Percentiles rank a stretch among this genome's conserved stretches.
phyloP scores from a whole-genome alignment of 2,888 invertebrate species.

The Hedychridium roseum region DNA sequence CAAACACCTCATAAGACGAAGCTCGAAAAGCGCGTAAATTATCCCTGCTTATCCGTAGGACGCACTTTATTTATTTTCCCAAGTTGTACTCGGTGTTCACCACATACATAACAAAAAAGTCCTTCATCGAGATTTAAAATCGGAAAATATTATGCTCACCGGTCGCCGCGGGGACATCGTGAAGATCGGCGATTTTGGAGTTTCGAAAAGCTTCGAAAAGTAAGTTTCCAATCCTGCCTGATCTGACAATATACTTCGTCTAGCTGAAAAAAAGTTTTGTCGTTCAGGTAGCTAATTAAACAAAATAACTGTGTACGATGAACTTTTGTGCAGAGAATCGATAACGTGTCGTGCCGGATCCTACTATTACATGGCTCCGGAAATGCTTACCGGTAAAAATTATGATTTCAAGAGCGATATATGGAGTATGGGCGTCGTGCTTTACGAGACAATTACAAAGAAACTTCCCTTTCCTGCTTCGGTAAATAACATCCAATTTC shows the following conservation, averaged over 20 bases:
- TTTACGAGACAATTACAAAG: constrained; percentile 74
- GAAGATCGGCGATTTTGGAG: constrained; percentile 87
- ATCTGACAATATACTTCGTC: constrained; percentile 5
- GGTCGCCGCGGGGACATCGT: constrained; percentile 74
- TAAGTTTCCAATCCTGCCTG: constrained; percentile 24
- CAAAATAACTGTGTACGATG: too few relatives aligned
- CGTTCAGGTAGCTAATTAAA: too few relatives aligned
- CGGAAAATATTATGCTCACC: constrained; percentile 82
- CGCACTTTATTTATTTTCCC: constrained; percentile 50
- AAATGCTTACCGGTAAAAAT: constrained; percentile 78
- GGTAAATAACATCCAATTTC: constrained; percentile 26
- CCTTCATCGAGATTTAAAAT: constrained; percentile 84
- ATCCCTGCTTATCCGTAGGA: constrained; percentile 36
- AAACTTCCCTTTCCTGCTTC: constrained; percentile 48
- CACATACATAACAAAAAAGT: constrained; percentile 82
- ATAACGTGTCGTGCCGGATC: constrained; percentile 46
- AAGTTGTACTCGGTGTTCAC: constrained; percentile 76
- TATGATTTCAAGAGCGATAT: constrained; percentile 85
- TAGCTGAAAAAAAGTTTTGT: background rate
- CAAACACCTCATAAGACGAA: background rate
- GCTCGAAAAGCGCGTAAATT: background rate
- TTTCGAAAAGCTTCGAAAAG: constrained; percentile 72
- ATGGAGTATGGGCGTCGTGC: constrained; percentile 86
- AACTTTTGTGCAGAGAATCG: constrained; percentile 6
- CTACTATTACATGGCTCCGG: constrained; percentile 82